Evolutionary conservation across 2,113 vertebrate genomes (phyloP), one percentile per base, ranked within the genome.

Genomic region (Podiceps cristatus): DNA sequence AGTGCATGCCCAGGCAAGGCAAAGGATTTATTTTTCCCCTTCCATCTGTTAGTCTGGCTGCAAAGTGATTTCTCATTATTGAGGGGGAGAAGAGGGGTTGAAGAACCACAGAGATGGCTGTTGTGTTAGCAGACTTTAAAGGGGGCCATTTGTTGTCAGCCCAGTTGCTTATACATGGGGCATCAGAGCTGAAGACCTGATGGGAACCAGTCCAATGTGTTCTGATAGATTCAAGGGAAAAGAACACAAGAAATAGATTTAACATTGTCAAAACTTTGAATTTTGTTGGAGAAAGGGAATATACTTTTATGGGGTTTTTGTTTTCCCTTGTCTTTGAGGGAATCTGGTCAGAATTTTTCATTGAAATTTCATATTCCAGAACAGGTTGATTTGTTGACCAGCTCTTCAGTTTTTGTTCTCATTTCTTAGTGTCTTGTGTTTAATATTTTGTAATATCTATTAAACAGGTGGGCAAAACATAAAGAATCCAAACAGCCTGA

Each of bases 141-240:
- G 20, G 12, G 7, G 24, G 4, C 5, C 11, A 15, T 8, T 76
- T 72, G 27, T 52, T 42, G 20, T 27, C 8, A 3, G 2, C 2
- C 33, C 14, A 9, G 0, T 22, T 35, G 35, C 13, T 52, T 55
- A 17, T 10, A 52, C 0, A 0, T 11, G 33, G 25, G 40, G 25
- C 49, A 50, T n/a, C 77, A 74, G n/a, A 58, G 49, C 13, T 90
- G 40, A 52, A 77, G 27, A 33, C 25, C 45, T 18, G 17, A 53
- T 58, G 37, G 73, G 47, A 47, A 75, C 10, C 7, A 20, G 10
- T n/a, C 42, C 50, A 37, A 0, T 15, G 11, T 71, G 13, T 55
- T 89, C 53, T 67, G n/a, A 28, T 40, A 35, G 44, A 27, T 28
- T 77, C 23, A 71, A 44, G 9, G 44, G 31, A 42, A 83, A 58